These are phyloP conservation scores for Lagocephalus sceleratus DNA, from an alignment of 2,797 vertebrate genomes.

Conservation along the genomic window DNA sequence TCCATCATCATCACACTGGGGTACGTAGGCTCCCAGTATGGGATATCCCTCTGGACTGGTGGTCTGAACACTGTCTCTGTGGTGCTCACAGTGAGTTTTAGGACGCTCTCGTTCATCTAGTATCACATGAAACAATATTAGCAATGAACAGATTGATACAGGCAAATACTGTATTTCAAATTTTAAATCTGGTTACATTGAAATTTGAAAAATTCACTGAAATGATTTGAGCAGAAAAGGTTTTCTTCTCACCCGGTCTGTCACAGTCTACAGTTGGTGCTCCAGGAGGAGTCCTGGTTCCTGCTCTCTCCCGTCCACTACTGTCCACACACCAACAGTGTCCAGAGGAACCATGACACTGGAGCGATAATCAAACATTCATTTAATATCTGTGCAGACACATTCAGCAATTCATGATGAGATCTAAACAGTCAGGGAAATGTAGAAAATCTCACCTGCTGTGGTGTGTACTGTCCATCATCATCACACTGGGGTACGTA, in stretches of 20 bases:
- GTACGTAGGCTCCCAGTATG: conserved; percentile 48
- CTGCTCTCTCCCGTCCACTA: conserved; percentile 72
- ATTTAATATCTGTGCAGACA: too few relatives aligned
- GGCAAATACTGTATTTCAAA: too few relatives aligned
- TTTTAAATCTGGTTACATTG: too few relatives aligned
- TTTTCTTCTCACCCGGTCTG: conserved; percentile 65
- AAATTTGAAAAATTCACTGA: too few relatives aligned
- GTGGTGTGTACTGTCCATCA: conserved; percentile 66
- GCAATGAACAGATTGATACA: too few relatives aligned
- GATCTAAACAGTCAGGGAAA: not conserved
- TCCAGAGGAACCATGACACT: conserved; percentile 79
- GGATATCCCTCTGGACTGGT: conserved; percentile 35
- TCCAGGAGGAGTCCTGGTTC: conserved; percentile 72
- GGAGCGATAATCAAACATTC: not conserved
- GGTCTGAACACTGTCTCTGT: conserved; percentile 60
- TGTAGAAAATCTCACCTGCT: conserved; percentile 3
- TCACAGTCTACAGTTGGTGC: conserved; percentile 60
- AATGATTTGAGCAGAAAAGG: too few relatives aligned
- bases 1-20: conserved; percentile 66
- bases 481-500: not conserved
- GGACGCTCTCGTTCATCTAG: conserved; percentile 23
- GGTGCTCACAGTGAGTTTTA: conserved; percentile 70
- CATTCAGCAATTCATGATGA: too few relatives aligned
- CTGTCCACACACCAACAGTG: conserved; percentile 41
- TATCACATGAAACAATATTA: conserved; percentile 7